These are phyloP conservation scores for Geodia barretti DNA, from an alignment of 37 sponge, comb jelly and placozoan genomes.

Conservation along the genomic window DNA sequence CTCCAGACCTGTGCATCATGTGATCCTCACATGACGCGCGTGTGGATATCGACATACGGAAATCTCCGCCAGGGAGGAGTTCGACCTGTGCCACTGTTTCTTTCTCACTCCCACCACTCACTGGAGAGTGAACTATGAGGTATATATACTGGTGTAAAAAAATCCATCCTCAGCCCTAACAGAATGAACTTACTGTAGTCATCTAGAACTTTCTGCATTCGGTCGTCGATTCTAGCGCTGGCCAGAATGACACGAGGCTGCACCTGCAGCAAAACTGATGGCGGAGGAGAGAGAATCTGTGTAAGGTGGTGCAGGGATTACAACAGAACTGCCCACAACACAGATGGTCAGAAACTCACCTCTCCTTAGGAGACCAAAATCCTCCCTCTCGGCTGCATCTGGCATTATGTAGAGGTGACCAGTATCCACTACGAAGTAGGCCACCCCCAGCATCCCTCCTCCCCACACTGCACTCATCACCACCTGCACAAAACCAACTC, in stretches of 20 bases:
- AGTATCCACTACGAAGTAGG: slow-evolving; percentile 73
- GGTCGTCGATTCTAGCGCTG: slow-evolving; percentile 83
- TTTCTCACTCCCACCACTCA: neutral
- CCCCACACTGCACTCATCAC: slow-evolving; percentile 51
- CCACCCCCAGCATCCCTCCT: slow-evolving; percentile 71
- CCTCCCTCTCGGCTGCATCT: slow-evolving; percentile 76
- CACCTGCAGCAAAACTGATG: slow-evolving; percentile 72
- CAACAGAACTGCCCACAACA: no score
- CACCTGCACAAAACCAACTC: slow-evolving; percentile 36
- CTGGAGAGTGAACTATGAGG: neutral
- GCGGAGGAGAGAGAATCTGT: neutral
- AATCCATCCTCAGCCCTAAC: neutral
- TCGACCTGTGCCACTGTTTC: slow-evolving; percentile 36
- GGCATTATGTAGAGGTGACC: slow-evolving; percentile 53
- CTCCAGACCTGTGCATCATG: slow-evolving; percentile 51
- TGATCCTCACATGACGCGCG: no score
- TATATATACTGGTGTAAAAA: neutral
- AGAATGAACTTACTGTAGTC: slow-evolving; percentile 37
- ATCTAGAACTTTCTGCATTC: slow-evolving; percentile 42
- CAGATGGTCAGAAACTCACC: slow-evolving; percentile 27
- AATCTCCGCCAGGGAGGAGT: slow-evolving; percentile 77
- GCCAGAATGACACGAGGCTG: slow-evolving; percentile 66
- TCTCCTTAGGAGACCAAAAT: slow-evolving; percentile 64
- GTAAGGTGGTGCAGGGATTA: neutral
- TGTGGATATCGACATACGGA: slow-evolving; percentile 56